Conservation (phyloP, 2,113 vertebrate species). For the Cynopterus brachyotis region DNA sequence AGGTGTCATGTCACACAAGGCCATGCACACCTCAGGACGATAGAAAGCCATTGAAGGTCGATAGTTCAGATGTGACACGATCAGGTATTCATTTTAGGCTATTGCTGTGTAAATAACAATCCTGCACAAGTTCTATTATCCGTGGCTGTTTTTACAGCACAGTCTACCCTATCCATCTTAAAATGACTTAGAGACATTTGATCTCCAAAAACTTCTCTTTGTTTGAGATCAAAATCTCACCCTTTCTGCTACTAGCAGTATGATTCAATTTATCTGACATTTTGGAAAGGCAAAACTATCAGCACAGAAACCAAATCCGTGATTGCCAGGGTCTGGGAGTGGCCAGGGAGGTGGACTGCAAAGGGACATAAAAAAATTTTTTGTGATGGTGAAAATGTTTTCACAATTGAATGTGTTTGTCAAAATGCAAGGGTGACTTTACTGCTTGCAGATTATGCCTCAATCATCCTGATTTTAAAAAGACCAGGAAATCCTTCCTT, state of each 20-base stretch:
- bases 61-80: not conserved
- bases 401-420: not conserved
- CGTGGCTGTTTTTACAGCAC: not conserved
- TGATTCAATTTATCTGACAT: not conserved
- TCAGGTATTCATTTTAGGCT: not conserved
- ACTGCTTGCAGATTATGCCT: not conserved
- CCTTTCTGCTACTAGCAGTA: not conserved
- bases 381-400: not conserved
- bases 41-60: not conserved
- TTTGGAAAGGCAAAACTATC: not conserved
- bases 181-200: not conserved
- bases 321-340: not conserved
- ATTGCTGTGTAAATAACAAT: not conserved
- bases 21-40: not conserved
- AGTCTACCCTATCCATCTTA: not conserved
- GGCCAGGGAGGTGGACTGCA: not conserved
- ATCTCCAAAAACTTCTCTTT: not conserved
- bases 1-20: not conserved
- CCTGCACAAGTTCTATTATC: not conserved
- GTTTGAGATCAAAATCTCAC: slow-evolving; percentile 1
- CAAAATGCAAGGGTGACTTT: not conserved
- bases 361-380: not conserved
- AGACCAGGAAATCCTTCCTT: not conserved
- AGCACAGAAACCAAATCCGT: not conserved
- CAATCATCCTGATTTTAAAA: not conserved